phyloP scores from a whole-genome alignment of 2,113 vertebrate species.

The Circaetus gallicus region DNA sequence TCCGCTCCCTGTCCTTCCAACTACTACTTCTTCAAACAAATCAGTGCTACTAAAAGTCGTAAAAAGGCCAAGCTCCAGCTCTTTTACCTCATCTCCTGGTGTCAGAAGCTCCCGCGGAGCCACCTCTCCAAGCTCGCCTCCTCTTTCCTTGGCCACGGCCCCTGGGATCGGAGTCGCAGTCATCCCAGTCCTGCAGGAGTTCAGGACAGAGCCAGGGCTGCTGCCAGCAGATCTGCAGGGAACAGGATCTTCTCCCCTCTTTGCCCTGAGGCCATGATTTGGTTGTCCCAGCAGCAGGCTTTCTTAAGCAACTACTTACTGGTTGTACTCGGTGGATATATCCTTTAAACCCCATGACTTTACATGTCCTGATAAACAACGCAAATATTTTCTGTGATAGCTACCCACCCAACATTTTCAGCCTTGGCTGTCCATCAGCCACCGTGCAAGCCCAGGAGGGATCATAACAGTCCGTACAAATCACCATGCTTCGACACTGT shows the following conservation, averaged over 20 bases:
- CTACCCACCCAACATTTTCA: neutral
- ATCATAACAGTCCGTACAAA: neutral
- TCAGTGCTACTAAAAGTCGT: neutral
- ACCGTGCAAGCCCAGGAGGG: neutral
- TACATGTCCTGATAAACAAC: neutral
- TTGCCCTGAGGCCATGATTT: neutral
- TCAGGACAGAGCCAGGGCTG: neutral
- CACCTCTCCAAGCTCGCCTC: accelerated
- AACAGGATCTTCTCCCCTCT: neutral
- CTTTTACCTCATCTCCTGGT: neutral
- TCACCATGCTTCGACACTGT: accelerated
- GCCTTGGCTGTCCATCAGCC: neutral
- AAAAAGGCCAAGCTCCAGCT: neutral
- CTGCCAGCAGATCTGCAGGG: neutral
- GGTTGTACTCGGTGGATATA: neutral
- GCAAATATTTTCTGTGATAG: neutral
- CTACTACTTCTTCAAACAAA: neutral
- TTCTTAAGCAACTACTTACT: neutral
- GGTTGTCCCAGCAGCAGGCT: neutral
- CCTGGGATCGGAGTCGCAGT: accelerated
- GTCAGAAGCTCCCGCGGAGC: neutral
- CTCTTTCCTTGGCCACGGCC: neutral
- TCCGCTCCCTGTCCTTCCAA: neutral
- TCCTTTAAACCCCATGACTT: neutral
- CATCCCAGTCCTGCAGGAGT: neutral